Conservation (phyloP, 1,140 invertebrate genomes). For the Drosophila lini region DNA sequence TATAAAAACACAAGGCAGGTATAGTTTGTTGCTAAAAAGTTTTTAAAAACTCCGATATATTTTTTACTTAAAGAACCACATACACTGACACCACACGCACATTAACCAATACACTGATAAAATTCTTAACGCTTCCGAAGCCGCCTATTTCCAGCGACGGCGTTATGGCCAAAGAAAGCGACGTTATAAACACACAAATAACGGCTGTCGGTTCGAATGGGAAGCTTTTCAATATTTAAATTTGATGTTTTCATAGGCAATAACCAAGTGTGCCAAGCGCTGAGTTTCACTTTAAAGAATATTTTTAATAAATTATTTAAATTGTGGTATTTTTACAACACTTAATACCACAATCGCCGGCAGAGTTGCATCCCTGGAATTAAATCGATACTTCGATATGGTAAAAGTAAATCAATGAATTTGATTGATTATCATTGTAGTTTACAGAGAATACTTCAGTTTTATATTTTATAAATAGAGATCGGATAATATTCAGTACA, state of each 20-base stretch:
- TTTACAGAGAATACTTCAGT: neutral
- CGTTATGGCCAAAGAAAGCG: slow-evolving; percentile 20
- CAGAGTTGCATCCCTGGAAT: neutral
- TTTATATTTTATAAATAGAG: neutral
- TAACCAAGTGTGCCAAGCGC: neutral
- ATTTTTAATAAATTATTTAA: neutral
- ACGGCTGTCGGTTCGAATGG: slow-evolving; percentile 4
- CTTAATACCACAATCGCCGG: slow-evolving; percentile 4
- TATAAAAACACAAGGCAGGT: slow-evolving; percentile 72
- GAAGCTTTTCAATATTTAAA: neutral
- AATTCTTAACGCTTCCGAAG: slow-evolving; percentile 46
- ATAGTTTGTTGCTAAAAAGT: slow-evolving; percentile 64
- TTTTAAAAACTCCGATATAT: slow-evolving; percentile 67
- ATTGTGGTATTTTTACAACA: neutral
- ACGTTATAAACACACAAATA: slow-evolving; percentile 16
- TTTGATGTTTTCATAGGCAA: neutral
- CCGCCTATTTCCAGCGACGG: slow-evolving; percentile 44
- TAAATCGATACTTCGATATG: neutral
- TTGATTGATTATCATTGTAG: neutral
- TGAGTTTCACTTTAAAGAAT: neutral
- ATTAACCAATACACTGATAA: slow-evolving; percentile 64
- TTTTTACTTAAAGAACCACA: slow-evolving; percentile 75
- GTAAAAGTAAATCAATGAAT: neutral
- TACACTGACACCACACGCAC: slow-evolving; percentile 46
- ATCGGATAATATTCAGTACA: neutral